phyloP scores from a whole-genome alignment of 2,113 vertebrate genomes.

The Poeciliopsis turrubarensis region DNA sequence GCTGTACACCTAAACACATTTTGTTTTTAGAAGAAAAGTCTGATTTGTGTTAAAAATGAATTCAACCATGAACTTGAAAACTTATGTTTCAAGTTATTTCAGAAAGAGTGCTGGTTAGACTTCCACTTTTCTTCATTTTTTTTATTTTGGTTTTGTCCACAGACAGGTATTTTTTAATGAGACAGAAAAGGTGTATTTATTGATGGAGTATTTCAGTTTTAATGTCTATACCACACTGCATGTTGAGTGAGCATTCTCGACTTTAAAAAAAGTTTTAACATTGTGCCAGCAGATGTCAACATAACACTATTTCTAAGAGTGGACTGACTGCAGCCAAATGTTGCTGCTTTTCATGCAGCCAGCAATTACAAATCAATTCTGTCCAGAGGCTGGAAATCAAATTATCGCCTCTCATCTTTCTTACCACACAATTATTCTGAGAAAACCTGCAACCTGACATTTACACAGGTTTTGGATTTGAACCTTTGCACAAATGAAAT shows the following conservation, averaged over 20 bases:
- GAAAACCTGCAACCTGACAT: not conserved
- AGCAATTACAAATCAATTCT: not conserved
- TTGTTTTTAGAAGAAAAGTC: not conserved
- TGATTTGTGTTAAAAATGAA: not conserved
- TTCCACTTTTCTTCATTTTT: no score
- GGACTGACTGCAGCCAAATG: constrained; percentile 5
- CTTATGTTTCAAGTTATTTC: not conserved
- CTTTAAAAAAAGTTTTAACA: constrained; percentile 10
- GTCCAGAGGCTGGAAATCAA: not conserved
- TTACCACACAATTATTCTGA: not conserved
- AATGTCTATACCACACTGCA: not conserved
- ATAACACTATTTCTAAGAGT: constrained; percentile 17
- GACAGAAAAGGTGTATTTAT: no score
- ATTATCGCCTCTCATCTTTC: not conserved
- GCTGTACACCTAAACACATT: no score
- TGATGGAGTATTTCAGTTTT: no score
- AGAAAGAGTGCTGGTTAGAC: not conserved
- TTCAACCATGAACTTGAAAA: not conserved
- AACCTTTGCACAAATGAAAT: not conserved
- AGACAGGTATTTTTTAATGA: no score
- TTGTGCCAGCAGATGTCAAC: constrained; percentile 68
- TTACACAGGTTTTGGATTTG: not conserved
- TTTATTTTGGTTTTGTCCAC: not conserved
- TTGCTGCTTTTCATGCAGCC: constrained; percentile 1
- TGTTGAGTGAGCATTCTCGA: not conserved